phyloP scores from a whole-genome alignment of 37 sponge, comb jelly and placozoan species.

The Mnemiopsis leidyi region DNA sequence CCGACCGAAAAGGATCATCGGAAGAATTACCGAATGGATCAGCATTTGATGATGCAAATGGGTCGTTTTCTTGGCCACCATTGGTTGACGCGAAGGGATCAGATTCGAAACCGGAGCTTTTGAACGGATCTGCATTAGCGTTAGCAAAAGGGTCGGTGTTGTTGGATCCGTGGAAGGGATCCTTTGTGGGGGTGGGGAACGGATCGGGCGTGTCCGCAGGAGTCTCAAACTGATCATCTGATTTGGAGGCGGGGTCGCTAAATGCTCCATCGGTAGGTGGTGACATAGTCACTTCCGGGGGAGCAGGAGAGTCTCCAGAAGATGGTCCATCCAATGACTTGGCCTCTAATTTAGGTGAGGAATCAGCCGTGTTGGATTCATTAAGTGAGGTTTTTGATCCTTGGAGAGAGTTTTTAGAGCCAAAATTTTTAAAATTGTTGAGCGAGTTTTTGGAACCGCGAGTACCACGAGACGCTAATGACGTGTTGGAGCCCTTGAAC shows the following conservation, averaged over 20 bases:
- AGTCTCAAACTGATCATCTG: background rate
- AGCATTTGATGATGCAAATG: background rate
- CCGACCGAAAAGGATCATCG: background rate
- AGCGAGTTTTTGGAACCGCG: constrained; percentile 48
- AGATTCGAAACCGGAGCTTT: background rate
- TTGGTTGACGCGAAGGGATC: constrained; percentile 25
- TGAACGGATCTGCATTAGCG: background rate
- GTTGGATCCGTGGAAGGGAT: background rate
- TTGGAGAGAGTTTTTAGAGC: constrained; percentile 23
- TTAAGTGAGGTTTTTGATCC: constrained; percentile 19
- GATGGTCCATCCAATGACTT: background rate
- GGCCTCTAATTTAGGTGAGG: background rate
- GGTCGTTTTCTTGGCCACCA: background rate
- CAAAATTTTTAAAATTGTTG: background rate
- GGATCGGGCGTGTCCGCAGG: background rate
- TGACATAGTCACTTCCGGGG: background rate
- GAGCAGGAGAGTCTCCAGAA: background rate
- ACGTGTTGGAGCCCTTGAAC: constrained; percentile 31
- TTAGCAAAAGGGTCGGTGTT: background rate
- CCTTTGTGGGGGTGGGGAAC: background rate
- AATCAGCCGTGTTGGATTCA: background rate
- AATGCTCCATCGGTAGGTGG: background rate
- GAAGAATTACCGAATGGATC: constrained; percentile 23
- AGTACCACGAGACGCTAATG: background rate
- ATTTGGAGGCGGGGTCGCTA: background rate